Evolutionary conservation across 2,888 invertebrate genomes (phyloP).

Genomic region (Nezara viridula): DNA sequence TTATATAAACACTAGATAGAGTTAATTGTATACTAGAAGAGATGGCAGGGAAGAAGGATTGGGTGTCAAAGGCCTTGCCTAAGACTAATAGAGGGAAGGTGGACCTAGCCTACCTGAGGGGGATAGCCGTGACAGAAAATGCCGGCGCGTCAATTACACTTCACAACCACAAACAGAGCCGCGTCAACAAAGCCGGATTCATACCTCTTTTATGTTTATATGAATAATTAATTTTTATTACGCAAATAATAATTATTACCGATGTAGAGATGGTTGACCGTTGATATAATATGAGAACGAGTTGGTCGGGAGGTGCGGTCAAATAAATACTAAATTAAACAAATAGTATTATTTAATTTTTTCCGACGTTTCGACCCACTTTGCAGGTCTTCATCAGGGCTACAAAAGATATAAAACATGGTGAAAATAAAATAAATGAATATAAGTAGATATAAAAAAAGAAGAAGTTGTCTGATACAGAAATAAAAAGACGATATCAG

Average conservation of each 20-base stretch:
- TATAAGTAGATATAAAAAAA: too few relatives aligned
- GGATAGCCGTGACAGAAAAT: slow-evolving; percentile 27
- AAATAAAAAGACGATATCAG: too few relatives aligned
- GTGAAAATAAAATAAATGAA: too few relatives aligned
- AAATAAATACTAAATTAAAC: too few relatives aligned
- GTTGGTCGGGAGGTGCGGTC: too few relatives aligned
- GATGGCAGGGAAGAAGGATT: neutral
- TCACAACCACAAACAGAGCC: neutral
- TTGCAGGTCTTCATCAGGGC: too few relatives aligned
- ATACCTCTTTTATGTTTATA: neutral
- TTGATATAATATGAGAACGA: too few relatives aligned
- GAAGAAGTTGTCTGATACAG: too few relatives aligned
- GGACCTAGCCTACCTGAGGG: slow-evolving; percentile 41
- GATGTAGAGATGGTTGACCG: neutral
- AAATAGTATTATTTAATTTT: too few relatives aligned
- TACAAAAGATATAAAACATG: too few relatives aligned
- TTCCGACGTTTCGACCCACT: too few relatives aligned
- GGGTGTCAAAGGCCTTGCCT: slow-evolving; percentile 37
- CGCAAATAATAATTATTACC: neutral
- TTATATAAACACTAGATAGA: neutral
- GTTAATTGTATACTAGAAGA: neutral
- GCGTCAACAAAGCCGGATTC: neutral
- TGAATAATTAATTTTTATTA: neutral
- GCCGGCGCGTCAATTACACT: slow-evolving; percentile 37
- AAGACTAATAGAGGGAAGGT: slow-evolving; percentile 39